A percentile compares a stretch with the other conserved stretches of the same genome.
Evolutionary conservation across 2,113 vertebrate species (phyloP).

Genomic region (Archocentrus centrarchus): DNA sequence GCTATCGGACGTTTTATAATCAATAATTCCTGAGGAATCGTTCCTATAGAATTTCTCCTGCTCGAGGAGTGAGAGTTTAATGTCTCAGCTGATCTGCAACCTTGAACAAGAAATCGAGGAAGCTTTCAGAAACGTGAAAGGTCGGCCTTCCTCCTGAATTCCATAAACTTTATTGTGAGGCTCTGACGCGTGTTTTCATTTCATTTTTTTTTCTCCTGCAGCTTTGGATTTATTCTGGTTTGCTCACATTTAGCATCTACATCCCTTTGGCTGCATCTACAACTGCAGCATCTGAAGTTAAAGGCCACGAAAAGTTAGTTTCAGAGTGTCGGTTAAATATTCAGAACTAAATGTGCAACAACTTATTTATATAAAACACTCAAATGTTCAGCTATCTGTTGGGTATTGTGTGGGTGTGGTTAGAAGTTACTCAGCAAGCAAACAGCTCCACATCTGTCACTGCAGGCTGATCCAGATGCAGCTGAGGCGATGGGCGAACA

Average conservation of each 20-base stretch:
- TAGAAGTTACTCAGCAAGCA: background rate
- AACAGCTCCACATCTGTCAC: background rate
- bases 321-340: background rate
- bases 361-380: too few relatives aligned
- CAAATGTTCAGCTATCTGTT: background rate
- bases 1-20: slow-evolving; percentile 64
- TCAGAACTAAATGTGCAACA: background rate
- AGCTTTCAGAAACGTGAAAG: background rate
- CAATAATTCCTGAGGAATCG: slow-evolving; percentile 56
- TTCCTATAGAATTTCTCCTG: slow-evolving; percentile 44
- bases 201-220: too few relatives aligned
- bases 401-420: background rate
- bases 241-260: too few relatives aligned
- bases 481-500: background rate
- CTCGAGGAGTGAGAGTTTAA: slow-evolving; percentile 28
- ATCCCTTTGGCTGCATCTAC: too few relatives aligned
- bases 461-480: background rate
- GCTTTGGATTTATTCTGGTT: background rate
- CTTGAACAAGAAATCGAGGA: slow-evolving; percentile 22
- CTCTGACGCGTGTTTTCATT: too few relatives aligned
- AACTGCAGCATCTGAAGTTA: too few relatives aligned
- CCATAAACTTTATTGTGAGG: background rate
- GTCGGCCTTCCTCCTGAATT: background rate
- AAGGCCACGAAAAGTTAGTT: too few relatives aligned
- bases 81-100: slow-evolving; percentile 28